phyloP scores from a whole-genome alignment of 1,140 invertebrate species.

The Drosophila sulfurigaster region DNA sequence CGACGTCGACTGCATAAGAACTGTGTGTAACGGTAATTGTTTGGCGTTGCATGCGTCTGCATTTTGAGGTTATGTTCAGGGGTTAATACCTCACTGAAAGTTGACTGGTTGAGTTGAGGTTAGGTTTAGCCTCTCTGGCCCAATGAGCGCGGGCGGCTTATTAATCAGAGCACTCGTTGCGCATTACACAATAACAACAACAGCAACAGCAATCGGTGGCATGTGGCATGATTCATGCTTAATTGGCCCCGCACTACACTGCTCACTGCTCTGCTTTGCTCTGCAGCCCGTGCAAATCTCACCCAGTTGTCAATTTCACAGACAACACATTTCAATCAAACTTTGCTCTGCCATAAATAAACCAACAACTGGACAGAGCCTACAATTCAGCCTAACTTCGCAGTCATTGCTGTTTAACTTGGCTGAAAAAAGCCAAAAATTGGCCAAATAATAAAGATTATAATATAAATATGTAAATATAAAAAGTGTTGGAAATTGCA shows the following conservation, averaged over 20 bases:
- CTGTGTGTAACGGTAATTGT: conserved; percentile 17
- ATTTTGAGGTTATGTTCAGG: conserved; percentile 31
- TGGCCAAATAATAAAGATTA: neutral
- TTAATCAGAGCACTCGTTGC: conserved; percentile 60
- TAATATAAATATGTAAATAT: neutral
- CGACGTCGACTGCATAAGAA: conserved; percentile 23
- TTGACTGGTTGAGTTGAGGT: neutral
- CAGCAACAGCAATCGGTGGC: conserved; percentile 21
- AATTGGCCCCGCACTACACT: conserved; percentile 53
- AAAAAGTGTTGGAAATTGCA: too few relatives aligned
- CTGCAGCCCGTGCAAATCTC: conserved; percentile 71
- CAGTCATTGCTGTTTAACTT: conserved; percentile 3
- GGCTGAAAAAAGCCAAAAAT: neutral
- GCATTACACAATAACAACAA: conserved; percentile 51
- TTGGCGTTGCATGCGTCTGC: conserved; percentile 30
- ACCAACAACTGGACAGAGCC: conserved; percentile 69
- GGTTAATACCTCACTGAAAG: conserved; percentile 22
- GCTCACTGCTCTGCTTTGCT: too few relatives aligned
- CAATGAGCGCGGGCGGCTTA: conserved; percentile 68
- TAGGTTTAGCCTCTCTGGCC: conserved; percentile 22
- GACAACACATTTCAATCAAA: conserved; percentile 84
- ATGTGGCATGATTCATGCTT: conserved; percentile 76
- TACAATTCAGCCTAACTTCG: conserved; percentile 26
- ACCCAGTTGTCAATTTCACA: conserved; percentile 81
- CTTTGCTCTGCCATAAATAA: conserved; percentile 79